Evolutionary conservation across 1,140 invertebrate genomes (phyloP).

Genomic region (Drosophila bifasciata): DNA sequence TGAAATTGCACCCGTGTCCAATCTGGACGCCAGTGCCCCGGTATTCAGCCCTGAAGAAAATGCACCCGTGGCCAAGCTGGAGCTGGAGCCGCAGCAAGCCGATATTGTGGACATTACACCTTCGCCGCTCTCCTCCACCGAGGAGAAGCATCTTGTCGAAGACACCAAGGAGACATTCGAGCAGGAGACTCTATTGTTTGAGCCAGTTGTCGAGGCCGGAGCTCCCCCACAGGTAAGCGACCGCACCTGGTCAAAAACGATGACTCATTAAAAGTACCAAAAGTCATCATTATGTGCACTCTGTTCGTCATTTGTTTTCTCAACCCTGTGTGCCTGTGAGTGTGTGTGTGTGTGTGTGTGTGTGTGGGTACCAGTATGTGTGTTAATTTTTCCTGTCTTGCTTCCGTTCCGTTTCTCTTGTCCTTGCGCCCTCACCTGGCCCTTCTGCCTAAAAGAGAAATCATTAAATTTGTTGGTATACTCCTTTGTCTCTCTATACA

Average conservation of each 20-base stretch:
- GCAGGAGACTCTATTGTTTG: slow-evolving; percentile 37
- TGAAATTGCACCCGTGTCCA: slow-evolving; percentile 31
- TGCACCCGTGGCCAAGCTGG: slow-evolving; percentile 48
- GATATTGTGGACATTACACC: slow-evolving; percentile 68
- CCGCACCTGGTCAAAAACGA: neutral
- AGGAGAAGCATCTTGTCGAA: slow-evolving; percentile 76
- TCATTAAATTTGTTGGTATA: slow-evolving; percentile 83
- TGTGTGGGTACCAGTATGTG: slow-evolving; percentile 3
- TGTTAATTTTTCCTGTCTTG: slow-evolving; percentile 44
- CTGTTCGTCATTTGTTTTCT: slow-evolving; percentile 33
- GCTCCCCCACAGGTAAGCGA: slow-evolving; percentile 64
- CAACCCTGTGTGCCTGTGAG: slow-evolving; percentile 16
- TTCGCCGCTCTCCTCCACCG: slow-evolving; percentile 70
- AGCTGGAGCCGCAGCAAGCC: slow-evolving; percentile 56
- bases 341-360: slow-evolving; percentile 9
- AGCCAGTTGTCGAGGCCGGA: slow-evolving; percentile 36
- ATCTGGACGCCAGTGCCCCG: slow-evolving; percentile 34
- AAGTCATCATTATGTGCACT: slow-evolving; percentile 49
- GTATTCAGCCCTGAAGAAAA: slow-evolving; percentile 4
- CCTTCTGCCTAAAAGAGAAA: slow-evolving; percentile 53
- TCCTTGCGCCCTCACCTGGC: slow-evolving; percentile 54
- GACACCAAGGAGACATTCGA: slow-evolving; percentile 68
- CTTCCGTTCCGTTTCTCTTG: slow-evolving; percentile 36
- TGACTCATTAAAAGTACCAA: slow-evolving; percentile 19
- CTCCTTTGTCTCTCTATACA: slow-evolving; percentile 52